Base-by-base conservation (phyloP, 1,140 invertebrate species). In the Drosophila baimaii region DNA sequence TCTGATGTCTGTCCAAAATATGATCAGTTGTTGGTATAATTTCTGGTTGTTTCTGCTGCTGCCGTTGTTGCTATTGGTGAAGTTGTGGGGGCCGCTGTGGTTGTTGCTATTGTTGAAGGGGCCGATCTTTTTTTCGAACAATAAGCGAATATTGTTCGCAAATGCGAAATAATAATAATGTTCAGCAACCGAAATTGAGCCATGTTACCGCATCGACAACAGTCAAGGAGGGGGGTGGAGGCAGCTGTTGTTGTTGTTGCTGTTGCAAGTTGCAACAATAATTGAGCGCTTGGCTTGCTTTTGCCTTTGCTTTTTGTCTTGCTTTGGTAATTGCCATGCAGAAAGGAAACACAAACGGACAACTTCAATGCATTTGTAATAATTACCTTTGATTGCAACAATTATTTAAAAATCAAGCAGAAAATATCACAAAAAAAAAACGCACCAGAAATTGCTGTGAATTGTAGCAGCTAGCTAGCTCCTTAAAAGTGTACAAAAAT, bases 101-200 rank as follows among this genome's bases (percentile, higher is more conserved):
- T 19, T 55, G 21, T 19, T 31, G 62, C 39, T 41, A 54, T 65
- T 79, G 52, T 43, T 77, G 39, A 10, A n/a, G 72, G 44, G 59
- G 52, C 51, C 70, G 56, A 66, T 73, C 70, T 66, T 21, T 52
- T 33, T 52, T 54, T 63, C 58, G 37, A 79, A 79, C 70, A 81
- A 70, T 65, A 74, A 77, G 46, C 75, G 47, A 82, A 78, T 79
- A 79, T 79, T 80, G 78, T 79, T 75, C 77, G 72, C 63, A 83
- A 83, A 79, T 75, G 65, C 79, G 76, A 88, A 86, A 83, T 88
- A 88, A 88, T 83, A 83, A 83, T 89, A 83, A 89, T 88, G 84
- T 88, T 84, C 69, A 76, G 59, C 64, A 88, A 54, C 68, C 72
- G 58, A 88, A 88, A 88, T 80, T 89, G 83, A 80, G 77, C 66